A percentile compares a stretch with the other conserved stretches of the same genome.
Conservation (phyloP, 2,113 vertebrate genomes). For the Burhinus bistriatus region DNA sequence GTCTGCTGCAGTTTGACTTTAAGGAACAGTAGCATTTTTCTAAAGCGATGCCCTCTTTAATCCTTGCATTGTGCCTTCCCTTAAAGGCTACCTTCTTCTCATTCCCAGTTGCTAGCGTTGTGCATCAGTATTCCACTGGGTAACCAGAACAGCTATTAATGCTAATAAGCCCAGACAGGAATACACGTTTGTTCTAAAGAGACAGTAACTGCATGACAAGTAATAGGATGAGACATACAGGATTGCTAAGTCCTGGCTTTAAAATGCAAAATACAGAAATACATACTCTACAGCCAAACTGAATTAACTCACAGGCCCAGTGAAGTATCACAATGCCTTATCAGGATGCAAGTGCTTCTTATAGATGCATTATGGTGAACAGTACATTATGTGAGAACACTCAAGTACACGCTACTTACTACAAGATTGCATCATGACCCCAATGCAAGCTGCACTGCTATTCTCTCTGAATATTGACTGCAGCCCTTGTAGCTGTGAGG, state of each 20-base stretch:
- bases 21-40: neutral
- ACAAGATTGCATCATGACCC: neutral
- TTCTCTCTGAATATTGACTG: neutral
- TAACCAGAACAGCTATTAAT: constrained; percentile 35
- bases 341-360: neutral
- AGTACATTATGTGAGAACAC: neutral
- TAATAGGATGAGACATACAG: constrained; percentile 12
- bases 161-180: constrained; percentile 48
- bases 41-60: neutral
- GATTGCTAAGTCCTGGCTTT: neutral
- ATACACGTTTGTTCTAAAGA: constrained; percentile 7
- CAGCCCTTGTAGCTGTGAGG: neutral
- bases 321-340: constrained; percentile 2
- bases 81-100: neutral
- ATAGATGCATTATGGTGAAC: neutral
- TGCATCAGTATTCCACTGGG: constrained; percentile 45
- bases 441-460: neutral
- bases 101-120: neutral
- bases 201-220: constrained; percentile 45
- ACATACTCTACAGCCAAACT: neutral
- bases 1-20: neutral
- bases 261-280: constrained; percentile 31
- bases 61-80: neutral
- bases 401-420: neutral
- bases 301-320: constrained; percentile 20